Base-by-base conservation (phyloP, 2,888 invertebrate species). In the Creontiades dilutus region DNA sequence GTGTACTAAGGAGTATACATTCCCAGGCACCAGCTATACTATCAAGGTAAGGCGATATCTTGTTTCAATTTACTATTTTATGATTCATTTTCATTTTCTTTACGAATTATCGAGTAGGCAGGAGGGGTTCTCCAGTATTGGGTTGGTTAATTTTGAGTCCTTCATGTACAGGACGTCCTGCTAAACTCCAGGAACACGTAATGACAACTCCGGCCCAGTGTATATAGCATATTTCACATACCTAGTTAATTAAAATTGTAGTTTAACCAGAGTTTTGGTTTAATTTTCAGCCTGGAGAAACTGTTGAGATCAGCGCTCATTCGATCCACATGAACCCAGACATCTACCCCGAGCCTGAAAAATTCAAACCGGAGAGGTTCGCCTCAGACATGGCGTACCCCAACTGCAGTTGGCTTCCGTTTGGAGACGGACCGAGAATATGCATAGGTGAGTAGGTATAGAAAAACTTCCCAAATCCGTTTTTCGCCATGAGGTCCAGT, bases 381-480 rank as follows among this genome's bases (percentile, higher is more conserved):
- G 68, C 89, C n/a, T 75, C 84, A 11, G 89, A 68, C 16, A 37
- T 85, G 4, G 84, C 84, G 12, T 46, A 68, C 27, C 89, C 82
- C 23, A 82, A 47, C 28, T 89, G 89, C 76, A 23, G 75, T 0
- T 89, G 78, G 75, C 28, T 89, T 23, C 84, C 89, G 0, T 89
- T 89, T 48, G 89, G 89, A 19, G 90, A 90, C 57, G 90, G 90
- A 3, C 90, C 90, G 0, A 75, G 90, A 37, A 80, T 90, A 14
- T 90, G 90, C 61, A 90, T 90, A n/a, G 90, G 90, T 90, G 19
- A 76, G 87, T 28, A 13, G 23, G 23, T n/a, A n/a, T n/a, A n/a
- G n/a, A n/a, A 75, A 75, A 75, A 75, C 19, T 75, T 75, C n/a
- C 76, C 13, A 14, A 55, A 55, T 55, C 13, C 57, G 57, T 55